Evolutionary conservation across 1,140 invertebrate species (phyloP).

Genomic region (Brevipalpus yothersi): DNA sequence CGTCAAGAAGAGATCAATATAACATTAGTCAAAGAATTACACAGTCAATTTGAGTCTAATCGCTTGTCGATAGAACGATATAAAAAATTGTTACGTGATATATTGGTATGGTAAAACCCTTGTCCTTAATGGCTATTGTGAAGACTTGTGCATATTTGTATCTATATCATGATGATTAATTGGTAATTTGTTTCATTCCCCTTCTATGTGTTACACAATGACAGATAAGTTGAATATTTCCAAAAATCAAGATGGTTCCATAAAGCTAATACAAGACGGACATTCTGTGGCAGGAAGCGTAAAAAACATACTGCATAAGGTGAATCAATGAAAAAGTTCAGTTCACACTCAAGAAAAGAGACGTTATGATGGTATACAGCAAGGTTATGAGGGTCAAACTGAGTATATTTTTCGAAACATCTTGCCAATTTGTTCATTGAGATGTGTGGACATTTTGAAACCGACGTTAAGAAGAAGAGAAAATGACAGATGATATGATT

Average conservation of each 20-base stretch:
- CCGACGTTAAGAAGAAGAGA: slow-evolving; percentile 97
- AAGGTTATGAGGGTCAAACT: slow-evolving; percentile 97
- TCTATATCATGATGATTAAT: too few relatives aligned
- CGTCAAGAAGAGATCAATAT: too few relatives aligned
- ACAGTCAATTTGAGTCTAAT: too few relatives aligned
- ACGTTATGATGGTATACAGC: slow-evolving; percentile 97
- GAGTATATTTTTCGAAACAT: slow-evolving; percentile 97
- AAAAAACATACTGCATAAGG: slow-evolving; percentile 95
- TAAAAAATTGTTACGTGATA: too few relatives aligned
- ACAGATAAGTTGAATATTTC: too few relatives aligned
- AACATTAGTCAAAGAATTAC: too few relatives aligned
- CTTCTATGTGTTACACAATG: too few relatives aligned
- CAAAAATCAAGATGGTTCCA: slow-evolving; percentile 53
- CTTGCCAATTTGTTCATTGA: slow-evolving; percentile 90
- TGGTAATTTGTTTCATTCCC: too few relatives aligned
- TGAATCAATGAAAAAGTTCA: slow-evolving; percentile 88
- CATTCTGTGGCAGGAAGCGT: slow-evolving; percentile 83
- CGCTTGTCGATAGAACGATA: too few relatives aligned
- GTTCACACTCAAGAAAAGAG: slow-evolving; percentile 33
- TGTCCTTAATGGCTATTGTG: too few relatives aligned
- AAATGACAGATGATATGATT: slow-evolving; percentile 98
- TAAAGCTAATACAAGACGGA: slow-evolving; percentile 86
- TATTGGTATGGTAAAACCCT: too few relatives aligned
- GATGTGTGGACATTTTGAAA: slow-evolving; percentile 97
- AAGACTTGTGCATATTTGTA: too few relatives aligned